A percentile compares a stretch with the other conserved stretches of the same genome.
Conservation (phyloP, 2,113 vertebrate species). For the Hippolais icterina region DNA sequence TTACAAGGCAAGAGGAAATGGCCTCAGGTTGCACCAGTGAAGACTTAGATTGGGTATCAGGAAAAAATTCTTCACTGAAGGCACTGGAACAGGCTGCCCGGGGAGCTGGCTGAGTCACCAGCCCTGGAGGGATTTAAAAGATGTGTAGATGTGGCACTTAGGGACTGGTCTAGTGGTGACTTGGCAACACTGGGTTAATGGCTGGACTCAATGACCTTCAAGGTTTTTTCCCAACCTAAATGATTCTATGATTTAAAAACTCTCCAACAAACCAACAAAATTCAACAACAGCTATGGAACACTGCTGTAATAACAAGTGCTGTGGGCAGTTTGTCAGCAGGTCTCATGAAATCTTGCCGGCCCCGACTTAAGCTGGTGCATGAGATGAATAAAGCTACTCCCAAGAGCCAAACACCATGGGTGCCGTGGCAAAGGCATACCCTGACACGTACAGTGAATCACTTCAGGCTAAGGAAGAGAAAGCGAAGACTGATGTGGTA, state of each 20-base stretch:
- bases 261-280: background rate
- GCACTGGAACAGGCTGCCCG: background rate
- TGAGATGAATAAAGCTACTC: background rate
- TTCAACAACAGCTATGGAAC: background rate
- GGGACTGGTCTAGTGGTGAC: background rate
- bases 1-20: background rate
- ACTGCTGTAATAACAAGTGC: background rate
- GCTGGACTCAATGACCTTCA: background rate
- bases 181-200: background rate
- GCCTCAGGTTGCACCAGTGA: background rate
- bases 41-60: background rate
- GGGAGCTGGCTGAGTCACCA: background rate
- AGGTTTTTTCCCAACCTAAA: background rate
- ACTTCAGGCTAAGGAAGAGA: conserved; percentile 1
- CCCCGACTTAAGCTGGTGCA: background rate
- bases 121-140: background rate
- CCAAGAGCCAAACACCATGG: background rate
- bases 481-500: conserved; percentile 1
- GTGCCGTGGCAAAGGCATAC: background rate
- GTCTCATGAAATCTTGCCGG: background rate
- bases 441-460: background rate
- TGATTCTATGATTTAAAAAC: background rate
- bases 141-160: background rate
- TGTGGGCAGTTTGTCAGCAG: background rate
- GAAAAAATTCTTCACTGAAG: background rate